Base-by-base conservation (phyloP, 1,140 invertebrate species). In the Neodiprion virginianus region DNA sequence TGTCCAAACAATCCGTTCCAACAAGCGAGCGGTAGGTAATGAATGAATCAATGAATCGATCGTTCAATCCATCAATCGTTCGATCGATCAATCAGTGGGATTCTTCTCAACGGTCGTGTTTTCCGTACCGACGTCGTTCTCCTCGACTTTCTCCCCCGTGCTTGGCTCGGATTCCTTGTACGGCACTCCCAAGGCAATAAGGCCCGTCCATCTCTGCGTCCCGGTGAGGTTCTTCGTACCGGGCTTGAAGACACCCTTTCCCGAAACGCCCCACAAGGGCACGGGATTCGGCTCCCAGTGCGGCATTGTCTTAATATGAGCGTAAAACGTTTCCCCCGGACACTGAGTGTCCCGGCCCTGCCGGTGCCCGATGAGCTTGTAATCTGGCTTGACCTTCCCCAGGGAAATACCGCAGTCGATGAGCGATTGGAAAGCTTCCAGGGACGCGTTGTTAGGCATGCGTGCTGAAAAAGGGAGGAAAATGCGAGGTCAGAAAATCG, bases 281-380 rank as follows among this genome's bases (percentile, higher is more conserved):
- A 72, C 67, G 1, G 84, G 83, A 9, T 40, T 70, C 0, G 49
- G 28, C 0, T 85, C 84, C 87, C 88, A 91, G 67, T 86, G 82
- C 3, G 90, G 88, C 88, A 90, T 86, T 0, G 76, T 86, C 73
- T 85, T 83, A 5, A 93, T 90, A 72, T 89, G 85, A 21, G 88
- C 80, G 77, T 90, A 92, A 47, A 92, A 83, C 7, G 75, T 80
- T 5, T 88, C 82, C 10, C 90, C 90, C 0, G 90, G 90, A 76
- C 90, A 91, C 0, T 80, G 77, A 0, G 90, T 91, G 2, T 75
- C 40, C 88, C 81, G 79, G 7, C 81, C 83, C 78, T 91, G 90
- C 28, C 89, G 80, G 75, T 91, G 90, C 1, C 90, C 90, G 28
- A 89, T 80, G 7, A 91, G 74, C 3, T 79, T 80, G 72, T 91